Conservation (phyloP, 2,797 vertebrate species). For the Brachyalestes nurse region DNA sequence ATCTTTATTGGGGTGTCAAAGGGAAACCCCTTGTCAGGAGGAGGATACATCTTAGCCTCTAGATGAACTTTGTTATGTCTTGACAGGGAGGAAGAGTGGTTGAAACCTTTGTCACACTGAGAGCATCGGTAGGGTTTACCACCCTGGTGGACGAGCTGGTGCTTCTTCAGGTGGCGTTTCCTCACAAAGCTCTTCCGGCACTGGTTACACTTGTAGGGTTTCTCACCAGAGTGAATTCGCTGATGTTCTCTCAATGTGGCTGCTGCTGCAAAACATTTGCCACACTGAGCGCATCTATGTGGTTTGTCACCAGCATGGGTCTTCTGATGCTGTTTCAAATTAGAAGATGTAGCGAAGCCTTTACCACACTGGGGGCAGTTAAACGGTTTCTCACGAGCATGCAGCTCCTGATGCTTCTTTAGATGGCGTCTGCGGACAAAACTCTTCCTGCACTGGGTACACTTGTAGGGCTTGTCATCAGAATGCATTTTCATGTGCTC, state of each 20-base stretch:
- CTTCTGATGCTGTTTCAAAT: conserved; percentile 84
- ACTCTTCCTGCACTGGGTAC: conserved; percentile 83
- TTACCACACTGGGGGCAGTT: conserved; percentile 82
- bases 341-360: conserved; percentile 81
- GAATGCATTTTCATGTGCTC: conserved; percentile 88
- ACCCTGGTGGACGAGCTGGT: conserved; percentile 83
- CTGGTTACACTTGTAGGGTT: conserved; percentile 85
- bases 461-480: conserved; percentile 85
- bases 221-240: conserved; percentile 83
- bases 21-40: conserved; percentile 73
- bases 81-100: conserved; percentile 83
- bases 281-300: conserved; percentile 79
- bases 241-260: conserved; percentile 82
- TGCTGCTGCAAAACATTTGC: conserved; percentile 80
- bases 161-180: conserved; percentile 84
- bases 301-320: conserved; percentile 81
- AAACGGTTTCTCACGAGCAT: conserved; percentile 82
- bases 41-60: conserved; percentile 79
- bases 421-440: conserved; percentile 82
- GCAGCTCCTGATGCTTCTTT: conserved; percentile 84
- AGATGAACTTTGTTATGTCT: conserved; percentile 82
- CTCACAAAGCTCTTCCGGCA: conserved; percentile 85
- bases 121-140: conserved; percentile 84
- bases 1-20: conserved; percentile 75
- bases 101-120: conserved; percentile 85